phyloP scores from a whole-genome alignment of 2,888 invertebrate genomes.

The Lochmaea crataegi region DNA sequence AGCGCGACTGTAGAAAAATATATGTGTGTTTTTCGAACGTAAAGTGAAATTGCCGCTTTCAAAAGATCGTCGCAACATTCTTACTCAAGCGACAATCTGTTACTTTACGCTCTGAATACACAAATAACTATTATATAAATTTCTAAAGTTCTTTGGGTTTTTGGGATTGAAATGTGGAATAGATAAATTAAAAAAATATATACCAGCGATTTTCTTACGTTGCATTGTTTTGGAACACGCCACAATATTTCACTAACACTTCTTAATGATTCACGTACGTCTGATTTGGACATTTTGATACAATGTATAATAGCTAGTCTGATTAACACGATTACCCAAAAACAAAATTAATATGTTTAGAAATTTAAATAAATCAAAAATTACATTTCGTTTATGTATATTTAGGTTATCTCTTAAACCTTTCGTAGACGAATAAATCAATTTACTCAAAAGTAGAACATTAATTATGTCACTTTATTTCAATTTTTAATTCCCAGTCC shows the following conservation, averaged over 20 bases:
- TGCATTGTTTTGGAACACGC: constrained; percentile 11
- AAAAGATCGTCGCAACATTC: too few relatives aligned
- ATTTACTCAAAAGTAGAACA: neutral
- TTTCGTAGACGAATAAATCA: neutral
- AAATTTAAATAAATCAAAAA: neutral
- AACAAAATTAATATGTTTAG: neutral
- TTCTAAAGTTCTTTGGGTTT: neutral
- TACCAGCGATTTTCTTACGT: neutral
- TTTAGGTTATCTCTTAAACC: too few relatives aligned
- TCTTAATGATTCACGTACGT: constrained; percentile 2
- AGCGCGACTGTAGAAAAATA: too few relatives aligned
- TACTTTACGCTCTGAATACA: too few relatives aligned
- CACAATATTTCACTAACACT: constrained; percentile 12
- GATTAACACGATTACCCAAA: neutral
- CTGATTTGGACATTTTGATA: constrained; percentile 1
- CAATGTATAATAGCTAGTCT: neutral
- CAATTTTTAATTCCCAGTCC: neutral
- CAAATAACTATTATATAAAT: too few relatives aligned
- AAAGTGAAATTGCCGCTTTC: too few relatives aligned
- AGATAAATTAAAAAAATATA: neutral
- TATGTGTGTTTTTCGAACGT: too few relatives aligned
- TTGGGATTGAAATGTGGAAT: neutral
- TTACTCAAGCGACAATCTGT: too few relatives aligned
- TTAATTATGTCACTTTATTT: neutral
- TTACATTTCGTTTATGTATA: neutral